These are phyloP conservation scores for Campoletis raptor DNA, from an alignment of 2,888 invertebrate genomes.

Conservation along the genomic window DNA sequence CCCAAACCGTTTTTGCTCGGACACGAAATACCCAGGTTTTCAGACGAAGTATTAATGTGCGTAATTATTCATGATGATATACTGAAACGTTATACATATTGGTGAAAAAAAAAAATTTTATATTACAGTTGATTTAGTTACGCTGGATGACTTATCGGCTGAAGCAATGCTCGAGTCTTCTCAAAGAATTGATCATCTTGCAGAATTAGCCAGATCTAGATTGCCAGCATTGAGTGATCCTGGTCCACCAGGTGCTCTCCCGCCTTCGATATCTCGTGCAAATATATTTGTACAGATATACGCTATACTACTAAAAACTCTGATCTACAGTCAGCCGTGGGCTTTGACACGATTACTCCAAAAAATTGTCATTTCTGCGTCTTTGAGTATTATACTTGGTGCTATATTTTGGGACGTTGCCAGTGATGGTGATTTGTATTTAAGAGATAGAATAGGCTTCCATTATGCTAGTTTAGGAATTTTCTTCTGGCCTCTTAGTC, in stretches of 20 bases:
- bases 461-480: conserved; percentile 94
- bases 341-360: conserved; percentile 92
- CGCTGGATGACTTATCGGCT: conserved; percentile 95
- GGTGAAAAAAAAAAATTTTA: not conserved
- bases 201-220: conserved; percentile 91
- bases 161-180: conserved; percentile 98
- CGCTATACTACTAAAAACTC: conserved; percentile 88
- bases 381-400: conserved; percentile 93
- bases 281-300: conserved; percentile 90
- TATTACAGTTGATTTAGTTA: conserved; percentile 94
- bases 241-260: conserved; percentile 92
- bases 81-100: not conserved
- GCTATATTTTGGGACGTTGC: conserved; percentile 96
- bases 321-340: conserved; percentile 94
- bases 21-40: too few relatives aligned
- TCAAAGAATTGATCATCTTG: conserved; percentile 95
- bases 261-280: conserved; percentile 88
- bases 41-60: not conserved
- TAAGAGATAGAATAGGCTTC: conserved; percentile 94
- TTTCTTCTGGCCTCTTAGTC: conserved; percentile 90
- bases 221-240: conserved; percentile 88
- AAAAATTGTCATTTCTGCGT: conserved; percentile 91
- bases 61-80: not conserved
- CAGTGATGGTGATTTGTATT: conserved; percentile 90
- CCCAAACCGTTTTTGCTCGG: too few relatives aligned